A percentile compares a stretch with the other conserved stretches of the same genome.
Evolutionary conservation across 2,888 invertebrate genomes (phyloP).

Genomic region (Meteorus cinctellus): DNA sequence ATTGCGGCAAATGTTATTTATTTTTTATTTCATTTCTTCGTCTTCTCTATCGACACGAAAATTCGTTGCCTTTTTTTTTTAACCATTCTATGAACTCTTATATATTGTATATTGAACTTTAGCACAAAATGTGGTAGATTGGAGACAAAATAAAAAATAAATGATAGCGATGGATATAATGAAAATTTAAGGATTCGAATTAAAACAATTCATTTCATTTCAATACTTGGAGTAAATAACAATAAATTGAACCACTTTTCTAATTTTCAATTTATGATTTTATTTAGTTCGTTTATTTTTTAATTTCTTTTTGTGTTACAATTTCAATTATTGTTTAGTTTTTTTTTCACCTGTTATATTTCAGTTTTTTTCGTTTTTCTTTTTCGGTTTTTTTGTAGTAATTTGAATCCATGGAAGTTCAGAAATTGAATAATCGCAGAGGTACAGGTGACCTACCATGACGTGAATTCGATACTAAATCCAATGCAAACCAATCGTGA

Average conservation of each 20-base stretch:
- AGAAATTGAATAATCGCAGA: conserved; percentile 33
- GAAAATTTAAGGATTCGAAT: too few species aligned
- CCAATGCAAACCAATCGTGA: background rate
- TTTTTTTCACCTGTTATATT: background rate
- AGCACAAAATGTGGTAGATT: too few species aligned
- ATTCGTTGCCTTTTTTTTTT: conserved; percentile 36
- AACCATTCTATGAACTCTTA: conserved; percentile 13
- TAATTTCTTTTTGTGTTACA: background rate
- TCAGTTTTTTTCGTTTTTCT: background rate
- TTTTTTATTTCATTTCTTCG: conserved; percentile 33
- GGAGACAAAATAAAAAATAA: too few species aligned
- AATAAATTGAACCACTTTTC: too few species aligned
- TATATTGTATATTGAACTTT: too few species aligned
- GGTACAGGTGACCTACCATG: conserved; percentile 37
- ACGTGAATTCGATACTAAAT: conserved; percentile 49
- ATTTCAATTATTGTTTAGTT: background rate
- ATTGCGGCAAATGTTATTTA: conserved; percentile 50
- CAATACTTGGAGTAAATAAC: too few species aligned
- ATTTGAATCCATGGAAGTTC: conserved; percentile 43
- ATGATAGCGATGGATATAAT: too few species aligned
- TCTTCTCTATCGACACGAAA: conserved; percentile 5
- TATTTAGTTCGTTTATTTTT: too few species aligned
- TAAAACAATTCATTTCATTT: too few species aligned
- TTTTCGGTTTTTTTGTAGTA: conserved; percentile 11
- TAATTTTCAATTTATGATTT: too few species aligned